These are phyloP conservation scores for Acanthosepion lycidas DNA, from an alignment of 2,888 invertebrate species.

Conservation along the genomic window DNA sequence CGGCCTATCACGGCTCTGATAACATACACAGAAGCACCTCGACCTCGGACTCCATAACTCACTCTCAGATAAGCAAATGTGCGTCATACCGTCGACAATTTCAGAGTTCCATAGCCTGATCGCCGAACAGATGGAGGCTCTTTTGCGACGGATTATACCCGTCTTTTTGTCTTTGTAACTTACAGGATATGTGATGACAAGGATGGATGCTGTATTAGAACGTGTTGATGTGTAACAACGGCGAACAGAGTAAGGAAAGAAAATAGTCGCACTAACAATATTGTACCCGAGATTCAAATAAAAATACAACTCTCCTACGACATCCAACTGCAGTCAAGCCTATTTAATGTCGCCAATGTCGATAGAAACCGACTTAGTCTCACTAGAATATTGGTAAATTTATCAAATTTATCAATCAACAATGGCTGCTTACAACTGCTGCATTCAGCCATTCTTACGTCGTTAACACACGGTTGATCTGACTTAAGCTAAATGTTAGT, in stretches of 20 bases:
- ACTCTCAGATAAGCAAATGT: background rate
- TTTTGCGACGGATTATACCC: background rate
- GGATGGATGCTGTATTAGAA: conserved; percentile 33
- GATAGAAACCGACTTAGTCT: background rate
- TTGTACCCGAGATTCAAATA: background rate
- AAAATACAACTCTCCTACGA: background rate
- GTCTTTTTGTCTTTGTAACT: background rate
- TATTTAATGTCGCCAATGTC: background rate
- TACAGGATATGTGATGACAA: conserved; percentile 8
- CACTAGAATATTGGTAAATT: background rate
- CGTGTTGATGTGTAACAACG: background rate
- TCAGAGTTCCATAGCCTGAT: background rate
- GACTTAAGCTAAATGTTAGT: too few species aligned
- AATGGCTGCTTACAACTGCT: background rate
- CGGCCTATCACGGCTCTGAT: conserved; percentile 7
- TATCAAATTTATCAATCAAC: background rate
- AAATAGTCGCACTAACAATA: background rate
- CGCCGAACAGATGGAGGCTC: background rate
- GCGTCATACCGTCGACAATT: conserved; percentile 18
- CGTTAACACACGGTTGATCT: too few species aligned
- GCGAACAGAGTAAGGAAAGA: background rate
- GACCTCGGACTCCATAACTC: conserved; percentile 11
- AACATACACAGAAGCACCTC: conserved; percentile 33
- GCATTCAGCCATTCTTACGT: too few species aligned
- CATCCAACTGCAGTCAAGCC: background rate